A percentile compares a stretch with the other conserved stretches of the same genome.
phyloP scores from a whole-genome alignment of 2,797 vertebrate species.

The Carapus acus region DNA sequence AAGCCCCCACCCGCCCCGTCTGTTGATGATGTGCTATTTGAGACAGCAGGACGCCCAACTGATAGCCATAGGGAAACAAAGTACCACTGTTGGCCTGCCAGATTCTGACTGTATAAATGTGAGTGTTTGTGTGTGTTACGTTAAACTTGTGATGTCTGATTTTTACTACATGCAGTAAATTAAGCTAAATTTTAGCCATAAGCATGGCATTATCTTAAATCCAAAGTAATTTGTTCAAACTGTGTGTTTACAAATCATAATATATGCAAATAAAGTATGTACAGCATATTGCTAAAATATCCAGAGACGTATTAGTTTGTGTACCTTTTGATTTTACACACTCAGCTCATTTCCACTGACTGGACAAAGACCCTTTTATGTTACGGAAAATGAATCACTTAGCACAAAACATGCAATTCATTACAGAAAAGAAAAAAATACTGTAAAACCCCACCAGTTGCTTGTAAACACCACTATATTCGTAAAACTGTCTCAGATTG shows the following conservation, averaged over 20 bases:
- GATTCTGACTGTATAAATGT: conserved; percentile 38
- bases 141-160: conserved; percentile 47
- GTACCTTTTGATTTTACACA: conserved; percentile 3
- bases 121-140: conserved; percentile 27
- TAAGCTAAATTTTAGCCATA: conserved; percentile 38
- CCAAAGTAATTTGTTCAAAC: conserved; percentile 26
- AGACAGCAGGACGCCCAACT: conserved; percentile 18
- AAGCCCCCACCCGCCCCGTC: not conserved
- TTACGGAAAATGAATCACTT: conserved; percentile 41
- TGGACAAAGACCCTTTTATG: conserved; percentile 42
- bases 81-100: conserved; percentile 50
- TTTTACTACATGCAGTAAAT: conserved; percentile 46
- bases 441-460: conserved; percentile 45
- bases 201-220: conserved; percentile 18
- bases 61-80: conserved; percentile 44
- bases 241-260: conserved; percentile 29
- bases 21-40: conserved; percentile 22
- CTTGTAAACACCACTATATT: conserved; percentile 50
- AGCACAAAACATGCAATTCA: conserved; percentile 33
- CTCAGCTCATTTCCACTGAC: conserved; percentile 16
- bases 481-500: conserved; percentile 45
- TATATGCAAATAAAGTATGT: conserved; percentile 29
- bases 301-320: not conserved
- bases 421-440: conserved; percentile 35
- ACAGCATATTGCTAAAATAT: conserved; percentile 24